These are phyloP conservation scores for Sebastes schlegelii DNA, from an alignment of 2,113 vertebrate species.

Conservation along the genomic window DNA sequence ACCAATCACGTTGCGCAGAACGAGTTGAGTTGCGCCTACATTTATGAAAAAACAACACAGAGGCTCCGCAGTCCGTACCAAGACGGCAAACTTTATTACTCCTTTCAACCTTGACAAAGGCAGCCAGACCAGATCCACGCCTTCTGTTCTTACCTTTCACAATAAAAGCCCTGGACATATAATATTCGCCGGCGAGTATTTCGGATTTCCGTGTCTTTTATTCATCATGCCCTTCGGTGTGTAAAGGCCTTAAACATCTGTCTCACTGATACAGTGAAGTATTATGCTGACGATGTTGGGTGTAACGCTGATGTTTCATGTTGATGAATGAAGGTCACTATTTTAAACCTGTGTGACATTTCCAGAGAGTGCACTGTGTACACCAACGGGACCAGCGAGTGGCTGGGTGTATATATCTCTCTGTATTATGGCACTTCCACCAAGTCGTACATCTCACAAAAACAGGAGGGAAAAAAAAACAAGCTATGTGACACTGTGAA, in stretches of 20 bases:
- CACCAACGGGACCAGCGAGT: not conserved
- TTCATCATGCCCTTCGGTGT: too few relatives aligned
- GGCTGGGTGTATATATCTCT: constrained; percentile 1
- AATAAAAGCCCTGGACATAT: too few relatives aligned
- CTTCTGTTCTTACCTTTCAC: too few relatives aligned
- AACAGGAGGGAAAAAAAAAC: not conserved
- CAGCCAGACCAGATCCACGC: too few relatives aligned
- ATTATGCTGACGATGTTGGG: not conserved
- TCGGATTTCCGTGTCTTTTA: too few relatives aligned
- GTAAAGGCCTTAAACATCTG: not conserved
- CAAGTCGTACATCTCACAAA: constrained; percentile 18
- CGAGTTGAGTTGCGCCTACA: too few relatives aligned
- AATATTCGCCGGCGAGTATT: too few relatives aligned
- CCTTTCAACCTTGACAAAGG: too few relatives aligned
- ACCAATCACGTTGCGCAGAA: too few relatives aligned
- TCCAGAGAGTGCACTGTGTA: not conserved
- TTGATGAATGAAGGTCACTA: constrained; percentile 43
- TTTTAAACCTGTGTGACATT: constrained; percentile 50
- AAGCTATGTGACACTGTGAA: constrained; percentile 29
- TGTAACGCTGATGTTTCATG: constrained; percentile 6
- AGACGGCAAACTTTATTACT: too few relatives aligned
- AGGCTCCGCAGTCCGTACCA: too few relatives aligned
- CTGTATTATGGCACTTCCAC: constrained; percentile 26
- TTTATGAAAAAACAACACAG: too few relatives aligned
- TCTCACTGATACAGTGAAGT: constrained; percentile 1